phyloP scores from a whole-genome alignment of 2,797 vertebrate genomes.

The Acanthurus leucopareius region DNA sequence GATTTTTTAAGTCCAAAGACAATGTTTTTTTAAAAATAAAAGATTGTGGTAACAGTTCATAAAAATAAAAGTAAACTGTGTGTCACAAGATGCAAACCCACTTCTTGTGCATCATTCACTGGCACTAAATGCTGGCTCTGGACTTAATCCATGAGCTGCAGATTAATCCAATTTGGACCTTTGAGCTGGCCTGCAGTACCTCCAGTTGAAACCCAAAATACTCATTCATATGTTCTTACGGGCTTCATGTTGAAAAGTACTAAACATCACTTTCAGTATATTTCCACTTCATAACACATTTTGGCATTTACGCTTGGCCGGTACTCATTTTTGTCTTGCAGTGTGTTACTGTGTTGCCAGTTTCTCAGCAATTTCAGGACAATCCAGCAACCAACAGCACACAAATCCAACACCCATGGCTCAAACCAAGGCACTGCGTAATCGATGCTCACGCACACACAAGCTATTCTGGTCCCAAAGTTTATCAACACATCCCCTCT shows the following conservation, averaged over 20 bases:
- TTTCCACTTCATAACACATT: slow-evolving; percentile 10
- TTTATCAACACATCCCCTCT: slow-evolving; percentile 41
- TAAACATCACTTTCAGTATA: background rate
- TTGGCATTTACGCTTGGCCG: background rate
- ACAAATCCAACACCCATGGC: slow-evolving; percentile 5
- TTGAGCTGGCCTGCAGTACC: background rate
- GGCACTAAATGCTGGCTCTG: background rate
- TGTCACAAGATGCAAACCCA: background rate
- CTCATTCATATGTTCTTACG: background rate
- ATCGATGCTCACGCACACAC: slow-evolving; percentile 5
- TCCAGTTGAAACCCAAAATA: background rate
- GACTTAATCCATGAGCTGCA: background rate
- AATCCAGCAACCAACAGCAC: slow-evolving; percentile 12
- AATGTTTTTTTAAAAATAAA: no score
- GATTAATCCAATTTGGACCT: background rate
- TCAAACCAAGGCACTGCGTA: slow-evolving; percentile 2
- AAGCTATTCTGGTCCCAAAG: slow-evolving; percentile 20
- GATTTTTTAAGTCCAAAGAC: background rate
- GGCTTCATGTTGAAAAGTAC: background rate
- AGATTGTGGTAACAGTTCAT: background rate
- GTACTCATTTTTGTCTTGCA: slow-evolving; percentile 14
- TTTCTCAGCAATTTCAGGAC: slow-evolving; percentile 11
- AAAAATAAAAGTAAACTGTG: background rate
- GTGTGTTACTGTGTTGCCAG: slow-evolving; percentile 12
- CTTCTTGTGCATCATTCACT: background rate